Base-by-base conservation (phyloP, 2,888 invertebrate genomes). In the Drosophila atroscutellata region DNA sequence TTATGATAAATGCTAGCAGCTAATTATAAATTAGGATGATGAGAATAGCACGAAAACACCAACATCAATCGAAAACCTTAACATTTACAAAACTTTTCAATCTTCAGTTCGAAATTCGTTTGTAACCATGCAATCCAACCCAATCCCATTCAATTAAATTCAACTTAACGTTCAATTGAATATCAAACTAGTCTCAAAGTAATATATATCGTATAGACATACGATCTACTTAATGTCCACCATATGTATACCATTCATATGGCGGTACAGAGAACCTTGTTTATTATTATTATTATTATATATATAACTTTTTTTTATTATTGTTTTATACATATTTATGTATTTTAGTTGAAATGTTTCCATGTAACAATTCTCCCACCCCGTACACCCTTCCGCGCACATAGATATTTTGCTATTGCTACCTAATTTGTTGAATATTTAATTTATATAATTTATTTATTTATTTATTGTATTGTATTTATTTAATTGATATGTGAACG, bases 1-100 rank as follows among this genome's bases (percentile, higher is more conserved):
- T 85, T 85, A 85, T 85, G 89, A 85, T 87, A 87, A 87, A 84
- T 85, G 87, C 87, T 89, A 89, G 76, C 82, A 77, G 72, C 68
- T 69, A 77, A 74, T 62, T 64, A 79, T 50, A 70, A 63, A 78
- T 60, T 72, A 69, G 75, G 36, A 58, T 32, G 49, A 72, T 36
- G 55, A 56, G 57, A 55, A 60, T 55, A 72, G 61, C 77, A 80
- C 72, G 67, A 76, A n/a, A 70, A 77, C 69, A 79, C 69, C 69
- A 70, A 63, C 39, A 62, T 36, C 15, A 42, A 66, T 26, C 34
- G 60, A 56, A 47, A 36, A 57, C 56, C 51, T 57, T 37, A 50
- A 66, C 42, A 24, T 55, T 49, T 55, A 66, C 47, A 49, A 28
- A 36, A 26, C n/a, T 18, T 56, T 74, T 63, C 32, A 50, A 34